These are phyloP conservation scores for Tenebrosternarchus preto DNA, from an alignment of 2,113 vertebrate genomes.

Conservation along the genomic window DNA sequence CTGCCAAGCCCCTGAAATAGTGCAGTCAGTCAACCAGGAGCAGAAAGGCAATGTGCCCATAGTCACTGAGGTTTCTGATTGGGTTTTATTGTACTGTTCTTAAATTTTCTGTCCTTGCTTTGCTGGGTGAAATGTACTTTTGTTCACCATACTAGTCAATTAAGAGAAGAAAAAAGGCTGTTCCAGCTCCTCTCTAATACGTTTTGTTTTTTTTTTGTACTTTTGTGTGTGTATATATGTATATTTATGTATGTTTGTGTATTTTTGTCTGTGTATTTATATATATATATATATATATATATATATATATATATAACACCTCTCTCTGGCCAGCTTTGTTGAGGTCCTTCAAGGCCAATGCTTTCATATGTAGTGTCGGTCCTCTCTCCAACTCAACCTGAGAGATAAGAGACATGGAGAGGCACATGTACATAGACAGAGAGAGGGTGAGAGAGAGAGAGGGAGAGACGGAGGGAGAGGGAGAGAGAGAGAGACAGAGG, in stretches of 20 bases:
- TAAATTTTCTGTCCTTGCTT: slow-evolving; percentile 1
- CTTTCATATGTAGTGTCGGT: slow-evolving; percentile 92
- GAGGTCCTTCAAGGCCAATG: slow-evolving; percentile 86
- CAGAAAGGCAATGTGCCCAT: background rate
- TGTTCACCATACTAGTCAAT: background rate
- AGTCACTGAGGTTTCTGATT: background rate
- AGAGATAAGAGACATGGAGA: background rate
- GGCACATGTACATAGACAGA: no score
- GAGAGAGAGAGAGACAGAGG: no score
- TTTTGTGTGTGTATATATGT: no score
- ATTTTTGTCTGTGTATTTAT: no score
- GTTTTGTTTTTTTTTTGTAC: no score
- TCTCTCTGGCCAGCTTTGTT: slow-evolving; percentile 88
- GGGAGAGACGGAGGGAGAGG: no score
- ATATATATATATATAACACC: no score
- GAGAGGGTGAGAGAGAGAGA: no score
- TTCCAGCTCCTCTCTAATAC: background rate
- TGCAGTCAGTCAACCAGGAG: background rate
- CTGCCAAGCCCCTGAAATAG: background rate
- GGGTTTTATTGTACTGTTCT: no score
- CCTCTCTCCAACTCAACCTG: slow-evolving; percentile 92
- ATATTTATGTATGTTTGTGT: no score
- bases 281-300: no score
- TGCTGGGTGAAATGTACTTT: slow-evolving; percentile 1
- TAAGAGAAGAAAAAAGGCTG: background rate